Evolutionary conservation across 2,113 vertebrate genomes (phyloP).

Genomic region (Bujurquina vittata): DNA sequence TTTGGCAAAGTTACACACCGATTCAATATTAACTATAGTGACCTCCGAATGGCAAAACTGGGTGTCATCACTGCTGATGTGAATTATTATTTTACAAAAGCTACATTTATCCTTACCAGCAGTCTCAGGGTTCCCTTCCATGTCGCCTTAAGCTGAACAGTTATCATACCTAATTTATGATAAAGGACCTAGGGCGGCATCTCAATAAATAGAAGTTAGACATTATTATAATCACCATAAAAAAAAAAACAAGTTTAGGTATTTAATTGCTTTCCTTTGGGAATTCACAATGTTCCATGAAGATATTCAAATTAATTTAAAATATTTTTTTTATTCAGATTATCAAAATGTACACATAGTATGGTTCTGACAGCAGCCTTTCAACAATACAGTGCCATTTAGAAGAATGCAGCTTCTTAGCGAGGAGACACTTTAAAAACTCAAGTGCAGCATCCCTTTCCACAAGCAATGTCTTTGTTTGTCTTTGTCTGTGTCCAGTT

Average conservation of each 20-base stretch:
- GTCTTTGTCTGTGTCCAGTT: not conserved
- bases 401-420: not conserved
- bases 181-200: not conserved
- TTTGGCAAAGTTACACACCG: too few species aligned
- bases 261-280: not conserved
- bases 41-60: too few species aligned
- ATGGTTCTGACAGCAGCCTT: not conserved
- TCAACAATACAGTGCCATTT: not conserved
- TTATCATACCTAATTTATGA: not conserved
- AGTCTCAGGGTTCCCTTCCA: too few species aligned
- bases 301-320: not conserved
- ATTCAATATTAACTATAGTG: too few species aligned
- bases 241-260: not conserved
- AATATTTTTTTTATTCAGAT: accelerated
- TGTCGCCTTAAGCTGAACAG: not conserved
- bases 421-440: not conserved
- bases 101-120: too few species aligned
- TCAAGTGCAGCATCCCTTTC: not conserved
- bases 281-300: not conserved
- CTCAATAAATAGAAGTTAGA: not conserved
- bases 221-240: not conserved
- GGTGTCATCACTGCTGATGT: too few species aligned
- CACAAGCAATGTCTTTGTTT: not conserved
- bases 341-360: not conserved
- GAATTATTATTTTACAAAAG: too few species aligned